Conservation (phyloP, 2,797 vertebrate genomes). For the Xenops minutus region DNA sequence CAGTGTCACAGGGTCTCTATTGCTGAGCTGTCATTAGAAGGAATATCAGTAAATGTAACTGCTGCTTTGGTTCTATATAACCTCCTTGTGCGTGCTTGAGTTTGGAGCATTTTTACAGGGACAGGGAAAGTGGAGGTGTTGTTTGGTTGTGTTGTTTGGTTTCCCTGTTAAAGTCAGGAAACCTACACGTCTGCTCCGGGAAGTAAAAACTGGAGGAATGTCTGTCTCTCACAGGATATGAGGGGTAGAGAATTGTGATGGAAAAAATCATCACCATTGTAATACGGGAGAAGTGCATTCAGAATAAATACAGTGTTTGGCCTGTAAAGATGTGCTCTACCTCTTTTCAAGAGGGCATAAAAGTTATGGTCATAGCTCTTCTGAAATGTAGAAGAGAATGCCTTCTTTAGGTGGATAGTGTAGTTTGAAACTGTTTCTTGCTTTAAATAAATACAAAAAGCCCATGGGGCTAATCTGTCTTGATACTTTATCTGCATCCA, state of each 20-base stretch:
- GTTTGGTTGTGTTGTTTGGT: not conserved
- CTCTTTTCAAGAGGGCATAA: not conserved
- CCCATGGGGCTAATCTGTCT: not conserved
- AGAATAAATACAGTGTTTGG: not conserved
- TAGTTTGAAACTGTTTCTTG: not conserved
- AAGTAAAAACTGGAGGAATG: not conserved
- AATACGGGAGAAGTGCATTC: not conserved
- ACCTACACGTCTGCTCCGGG: not conserved
- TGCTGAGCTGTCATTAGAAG: not conserved
- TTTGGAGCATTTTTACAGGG: not conserved
- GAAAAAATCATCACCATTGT: accelerated
- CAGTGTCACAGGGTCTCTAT: not conserved
- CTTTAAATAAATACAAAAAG: not conserved
- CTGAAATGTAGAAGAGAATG: not conserved
- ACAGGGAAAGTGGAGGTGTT: not conserved
- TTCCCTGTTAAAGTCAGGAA: not conserved
- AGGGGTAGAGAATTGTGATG: not conserved
- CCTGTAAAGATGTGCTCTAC: not conserved
- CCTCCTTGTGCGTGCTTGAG: not conserved
- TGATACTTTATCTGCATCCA: not conserved
- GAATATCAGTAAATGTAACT: not conserved
- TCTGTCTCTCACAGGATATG: not conserved
- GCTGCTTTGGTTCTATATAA: accelerated
- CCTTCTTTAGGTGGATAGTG: not conserved
- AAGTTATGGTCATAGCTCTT: not conserved